Evolutionary conservation across 2,113 vertebrate genomes (phyloP).

Genomic region (Engystomops pustulosus): DNA sequence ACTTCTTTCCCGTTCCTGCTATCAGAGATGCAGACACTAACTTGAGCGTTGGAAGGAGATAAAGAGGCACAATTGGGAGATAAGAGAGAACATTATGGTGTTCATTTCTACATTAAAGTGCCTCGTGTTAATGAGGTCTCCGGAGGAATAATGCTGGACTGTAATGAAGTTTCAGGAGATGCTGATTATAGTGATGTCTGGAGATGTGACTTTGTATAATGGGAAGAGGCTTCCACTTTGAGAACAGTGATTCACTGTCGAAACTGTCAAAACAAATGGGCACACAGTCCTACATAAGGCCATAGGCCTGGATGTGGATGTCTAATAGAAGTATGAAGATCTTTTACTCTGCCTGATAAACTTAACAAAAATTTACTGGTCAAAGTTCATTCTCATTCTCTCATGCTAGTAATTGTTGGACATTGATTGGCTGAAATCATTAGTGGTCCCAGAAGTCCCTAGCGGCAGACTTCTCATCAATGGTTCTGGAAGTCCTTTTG

Average conservation of each 20-base stretch:
- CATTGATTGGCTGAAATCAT: no score
- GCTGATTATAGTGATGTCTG: constrained; percentile 16
- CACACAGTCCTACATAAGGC: no score
- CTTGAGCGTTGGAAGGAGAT: background rate
- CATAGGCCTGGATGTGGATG: no score
- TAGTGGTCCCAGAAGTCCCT: no score
- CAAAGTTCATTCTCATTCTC: no score
- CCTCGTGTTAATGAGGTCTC: constrained; percentile 46
- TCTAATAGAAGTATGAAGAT: no score
- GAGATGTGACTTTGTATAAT: constrained; percentile 3
- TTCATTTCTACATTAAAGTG: constrained; percentile 42
- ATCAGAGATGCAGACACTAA: background rate
- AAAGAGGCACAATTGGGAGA: background rate
- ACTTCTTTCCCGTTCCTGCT: background rate
- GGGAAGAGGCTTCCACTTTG: background rate
- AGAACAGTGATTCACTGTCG: background rate
- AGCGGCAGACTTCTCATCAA: no score
- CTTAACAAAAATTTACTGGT: no score
- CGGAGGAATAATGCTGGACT: constrained; percentile 13
- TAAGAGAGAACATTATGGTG: constrained; percentile 42
- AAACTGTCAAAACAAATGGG: background rate
- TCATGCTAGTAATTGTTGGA: no score
- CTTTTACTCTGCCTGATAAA: no score
- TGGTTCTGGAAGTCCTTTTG: no score
- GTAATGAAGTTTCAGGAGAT: constrained; percentile 29